These are phyloP conservation scores for Elachura formosa DNA, from an alignment of 2,113 vertebrate genomes.

Conservation along the genomic window DNA sequence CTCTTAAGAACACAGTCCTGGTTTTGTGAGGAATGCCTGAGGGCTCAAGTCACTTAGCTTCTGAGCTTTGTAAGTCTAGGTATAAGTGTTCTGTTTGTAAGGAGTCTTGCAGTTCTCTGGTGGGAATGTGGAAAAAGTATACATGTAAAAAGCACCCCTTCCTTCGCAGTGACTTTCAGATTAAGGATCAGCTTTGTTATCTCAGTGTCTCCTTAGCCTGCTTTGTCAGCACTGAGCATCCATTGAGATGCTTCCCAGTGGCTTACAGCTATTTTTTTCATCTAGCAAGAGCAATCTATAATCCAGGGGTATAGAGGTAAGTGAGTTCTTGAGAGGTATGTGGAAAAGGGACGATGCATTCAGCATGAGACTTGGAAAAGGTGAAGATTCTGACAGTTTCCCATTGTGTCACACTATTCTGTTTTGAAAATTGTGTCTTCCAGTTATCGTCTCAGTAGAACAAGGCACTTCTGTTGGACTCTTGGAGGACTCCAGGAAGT, in stretches of 20 bases:
- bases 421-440: not conserved
- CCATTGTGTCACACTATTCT: not conserved
- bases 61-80: not conserved
- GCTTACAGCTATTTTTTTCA: constrained; percentile 28
- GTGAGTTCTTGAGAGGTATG: not conserved
- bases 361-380: not conserved
- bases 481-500: constrained; percentile 46
- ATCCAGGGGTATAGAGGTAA: not conserved
- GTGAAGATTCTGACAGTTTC: not conserved
- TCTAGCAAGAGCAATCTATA: not conserved
- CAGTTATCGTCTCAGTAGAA: constrained; percentile 7
- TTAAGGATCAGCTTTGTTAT: not conserved
- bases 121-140: not conserved
- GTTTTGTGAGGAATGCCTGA: not conserved
- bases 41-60: not conserved
- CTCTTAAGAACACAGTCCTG: not conserved
- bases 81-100: not conserved
- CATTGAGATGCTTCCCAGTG: constrained; percentile 3
- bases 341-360: not conserved
- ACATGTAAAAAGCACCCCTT: not conserved
- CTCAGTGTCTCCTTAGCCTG: not conserved
- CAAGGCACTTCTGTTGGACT: not conserved
- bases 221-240: constrained; percentile 21
- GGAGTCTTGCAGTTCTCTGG: not conserved
- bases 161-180: constrained; percentile 2